A percentile compares a stretch with the other conserved stretches of the same genome.
phyloP scores from a whole-genome alignment of 2,113 vertebrate species.

The Campylomormyrus numenius region DNA sequence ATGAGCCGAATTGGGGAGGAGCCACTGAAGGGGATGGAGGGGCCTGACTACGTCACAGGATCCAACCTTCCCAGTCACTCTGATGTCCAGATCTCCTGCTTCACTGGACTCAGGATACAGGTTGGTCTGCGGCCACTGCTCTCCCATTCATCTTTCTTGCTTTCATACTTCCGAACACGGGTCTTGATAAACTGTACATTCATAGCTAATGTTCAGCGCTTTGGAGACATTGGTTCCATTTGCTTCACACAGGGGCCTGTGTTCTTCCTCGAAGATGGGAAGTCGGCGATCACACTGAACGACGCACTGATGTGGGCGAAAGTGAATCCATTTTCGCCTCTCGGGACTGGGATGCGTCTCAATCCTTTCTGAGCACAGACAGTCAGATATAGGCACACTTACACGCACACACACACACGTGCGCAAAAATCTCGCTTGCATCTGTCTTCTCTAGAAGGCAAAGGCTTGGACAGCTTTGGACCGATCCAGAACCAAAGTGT shows the following conservation, averaged over 20 bases:
- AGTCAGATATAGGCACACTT: background rate
- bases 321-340: slow-evolving; percentile 93
- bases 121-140: slow-evolving; percentile 43
- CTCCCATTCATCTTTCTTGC: background rate
- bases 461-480: background rate
- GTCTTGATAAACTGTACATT: background rate
- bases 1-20: slow-evolving; percentile 66
- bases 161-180: background rate
- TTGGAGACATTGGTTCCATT: background rate
- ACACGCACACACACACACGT: background rate
- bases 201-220: background rate
- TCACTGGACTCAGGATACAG: slow-evolving; percentile 91
- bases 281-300: slow-evolving; percentile 86
- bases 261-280: slow-evolving; percentile 90
- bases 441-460: background rate
- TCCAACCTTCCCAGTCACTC: slow-evolving; percentile 95
- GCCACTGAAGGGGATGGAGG: slow-evolving; percentile 62
- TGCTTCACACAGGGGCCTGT: slow-evolving; percentile 73
- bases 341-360: slow-evolving; percentile 88
- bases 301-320: slow-evolving; percentile 98
- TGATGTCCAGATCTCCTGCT: slow-evolving; percentile 80
- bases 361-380: slow-evolving; percentile 80
- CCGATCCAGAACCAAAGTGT: background rate
- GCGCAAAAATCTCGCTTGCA: background rate
- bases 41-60: slow-evolving; percentile 83